Conservation (phyloP, 2,888 invertebrate species). For the Tortrix viridana region DNA sequence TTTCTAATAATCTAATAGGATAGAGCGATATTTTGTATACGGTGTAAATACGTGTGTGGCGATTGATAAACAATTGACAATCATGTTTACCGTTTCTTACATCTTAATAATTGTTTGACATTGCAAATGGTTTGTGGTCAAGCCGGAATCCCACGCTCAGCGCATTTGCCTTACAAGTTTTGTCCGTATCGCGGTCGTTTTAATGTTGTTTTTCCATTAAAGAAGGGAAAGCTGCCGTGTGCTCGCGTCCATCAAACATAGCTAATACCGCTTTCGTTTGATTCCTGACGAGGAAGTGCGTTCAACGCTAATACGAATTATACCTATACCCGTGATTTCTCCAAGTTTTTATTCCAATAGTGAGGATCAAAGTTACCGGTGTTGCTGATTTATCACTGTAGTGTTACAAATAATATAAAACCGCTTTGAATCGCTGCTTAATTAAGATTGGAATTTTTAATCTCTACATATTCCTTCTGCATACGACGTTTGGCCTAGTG, state of each 20-base stretch:
- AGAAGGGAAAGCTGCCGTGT: conserved; percentile 78
- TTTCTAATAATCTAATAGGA: conserved; percentile 43
- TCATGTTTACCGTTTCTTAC: conserved; percentile 7
- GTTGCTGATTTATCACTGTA: background rate
- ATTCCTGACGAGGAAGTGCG: conserved; percentile 72
- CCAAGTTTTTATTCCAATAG: conserved; percentile 18
- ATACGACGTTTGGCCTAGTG: conserved; percentile 12
- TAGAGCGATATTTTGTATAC: conserved; percentile 1
- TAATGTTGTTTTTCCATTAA: conserved; percentile 77
- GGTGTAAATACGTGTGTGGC: too few species aligned
- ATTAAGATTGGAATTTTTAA: too few species aligned
- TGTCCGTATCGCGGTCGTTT: conserved; percentile 62
- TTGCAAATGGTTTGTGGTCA: conserved; percentile 51
- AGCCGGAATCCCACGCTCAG: conserved; percentile 56
- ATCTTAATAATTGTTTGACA: conserved; percentile 29
- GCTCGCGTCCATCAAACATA: conserved; percentile 71
- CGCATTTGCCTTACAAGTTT: conserved; percentile 61
- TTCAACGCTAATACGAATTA: conserved; percentile 46
- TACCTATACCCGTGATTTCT: conserved; percentile 28
- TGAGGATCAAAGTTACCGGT: background rate
- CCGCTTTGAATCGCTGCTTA: too few species aligned
- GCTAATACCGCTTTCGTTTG: conserved; percentile 79
- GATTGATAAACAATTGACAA: too few species aligned
- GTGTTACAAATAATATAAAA: background rate
- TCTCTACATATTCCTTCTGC: background rate